A percentile compares a stretch with the other conserved stretches of the same genome.
phyloP scores from a whole-genome alignment of 2,888 invertebrate species.

The Bedellia somnulentella region DNA sequence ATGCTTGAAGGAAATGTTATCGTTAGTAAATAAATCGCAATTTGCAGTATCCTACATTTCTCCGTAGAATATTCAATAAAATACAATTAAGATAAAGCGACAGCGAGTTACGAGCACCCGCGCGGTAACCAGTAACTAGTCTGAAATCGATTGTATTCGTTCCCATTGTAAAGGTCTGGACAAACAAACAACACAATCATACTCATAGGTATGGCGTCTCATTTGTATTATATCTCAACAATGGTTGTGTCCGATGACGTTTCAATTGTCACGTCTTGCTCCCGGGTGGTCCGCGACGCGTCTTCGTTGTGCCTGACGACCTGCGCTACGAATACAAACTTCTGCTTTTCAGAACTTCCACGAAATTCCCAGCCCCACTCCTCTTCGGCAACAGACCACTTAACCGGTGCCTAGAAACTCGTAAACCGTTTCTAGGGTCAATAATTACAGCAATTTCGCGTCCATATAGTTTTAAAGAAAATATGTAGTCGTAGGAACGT shows the following conservation, averaged over 20 bases:
- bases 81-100: slow-evolving; percentile 15
- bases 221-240: slow-evolving; percentile 16
- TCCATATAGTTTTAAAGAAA: slow-evolving; percentile 2
- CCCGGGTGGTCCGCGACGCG: no score
- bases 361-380: slow-evolving; percentile 26
- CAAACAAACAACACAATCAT: no score
- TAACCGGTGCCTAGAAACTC: slow-evolving; percentile 32
- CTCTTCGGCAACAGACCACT: slow-evolving; percentile 27
- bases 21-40: slow-evolving; percentile 13
- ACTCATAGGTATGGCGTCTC: slow-evolving; percentile 13
- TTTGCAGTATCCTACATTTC: slow-evolving; percentile 11
- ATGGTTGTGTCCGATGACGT: slow-evolving; percentile 17
- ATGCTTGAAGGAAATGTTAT: slow-evolving; percentile 1
- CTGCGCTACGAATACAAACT: no score
- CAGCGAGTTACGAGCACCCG: no score
- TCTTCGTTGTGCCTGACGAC: no score
- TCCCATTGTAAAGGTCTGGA: no score
- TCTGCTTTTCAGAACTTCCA: no score
- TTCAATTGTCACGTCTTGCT: slow-evolving; percentile 24
- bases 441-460: slow-evolving; percentile 27
- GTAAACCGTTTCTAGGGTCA: slow-evolving; percentile 27
- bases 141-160: no score
- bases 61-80: slow-evolving; percentile 12
- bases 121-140: no score
- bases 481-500: slow-evolving; percentile 2